Evolutionary conservation across 2,888 invertebrate genomes (phyloP).

Genomic region (Elysia crispata): DNA sequence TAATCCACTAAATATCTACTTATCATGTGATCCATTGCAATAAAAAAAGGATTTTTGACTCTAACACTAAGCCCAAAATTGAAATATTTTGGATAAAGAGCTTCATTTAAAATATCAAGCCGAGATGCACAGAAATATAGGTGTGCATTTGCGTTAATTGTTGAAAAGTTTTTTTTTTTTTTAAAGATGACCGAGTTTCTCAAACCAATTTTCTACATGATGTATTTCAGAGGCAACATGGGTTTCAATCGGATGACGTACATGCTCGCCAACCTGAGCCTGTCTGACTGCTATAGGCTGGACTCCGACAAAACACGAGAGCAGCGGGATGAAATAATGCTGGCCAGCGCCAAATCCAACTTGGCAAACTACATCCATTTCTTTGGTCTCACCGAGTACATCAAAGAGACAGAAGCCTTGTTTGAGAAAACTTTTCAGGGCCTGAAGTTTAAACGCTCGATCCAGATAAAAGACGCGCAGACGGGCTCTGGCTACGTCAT

Average conservation of each 20-base stretch:
- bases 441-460: constrained; percentile 76
- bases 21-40: no score
- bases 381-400: constrained; percentile 97
- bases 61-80: no score
- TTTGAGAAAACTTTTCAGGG: constrained; percentile 73
- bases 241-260: constrained; percentile 97
- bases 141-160: no score
- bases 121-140: no score
- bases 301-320: constrained; percentile 58
- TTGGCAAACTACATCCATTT: constrained; percentile 86
- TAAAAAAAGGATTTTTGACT: no score
- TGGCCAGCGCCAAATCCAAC: constrained; percentile 95
- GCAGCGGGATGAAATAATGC: constrained; percentile 82
- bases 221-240: constrained; percentile 84
- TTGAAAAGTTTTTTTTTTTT: no score
- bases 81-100: no score
- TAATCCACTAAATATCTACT: no score
- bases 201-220: no score
- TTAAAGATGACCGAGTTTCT: no score
- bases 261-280: constrained; percentile 96
- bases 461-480: constrained; percentile 94
- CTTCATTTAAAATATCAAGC: no score
- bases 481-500: constrained; percentile 88
- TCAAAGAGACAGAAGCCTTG: constrained; percentile 82
- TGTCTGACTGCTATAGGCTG: constrained; percentile 94